Evolutionary conservation across 2,797 vertebrate genomes (phyloP), one percentile per base, ranked within the genome.

Genomic region (Liparis tanakae): DNA sequence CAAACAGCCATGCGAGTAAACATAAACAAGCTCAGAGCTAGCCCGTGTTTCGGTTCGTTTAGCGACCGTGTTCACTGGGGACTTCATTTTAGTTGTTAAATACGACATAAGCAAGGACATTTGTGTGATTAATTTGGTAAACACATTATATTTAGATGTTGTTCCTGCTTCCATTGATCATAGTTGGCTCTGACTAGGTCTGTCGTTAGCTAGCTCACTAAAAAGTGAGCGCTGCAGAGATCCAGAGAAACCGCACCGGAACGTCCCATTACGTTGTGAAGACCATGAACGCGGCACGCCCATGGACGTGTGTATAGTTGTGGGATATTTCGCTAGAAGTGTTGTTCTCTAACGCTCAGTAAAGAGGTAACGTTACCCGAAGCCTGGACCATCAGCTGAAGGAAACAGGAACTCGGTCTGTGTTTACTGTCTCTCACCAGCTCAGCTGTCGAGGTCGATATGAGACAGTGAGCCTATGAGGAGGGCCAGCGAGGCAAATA

Each of bases 341-440:
- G 13, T 46, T 6, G 20, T 43, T 55, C 33, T 41, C 39, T 41
- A 4, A 4, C 39, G 39, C 10, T 12, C 10, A 41, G 3, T 41
- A 41, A 41, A 41, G 2, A 41, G 15, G 13, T 41, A 50, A 64
- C 36, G 18, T 34, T 50, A 75, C 86, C 76, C 85, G 39, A 48
- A 60, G 25, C 13, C 43, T 25, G 41, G 50, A 53, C 10, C 7
- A n/a, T 17, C 65, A 73, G 66, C 77, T 53, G 74, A 0, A 10
- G 50, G 54, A 20, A 60, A 2, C 70, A 54, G 84, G 78, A 79
- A 73, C 13, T 61, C 30, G 3, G n/a, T 22, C 22, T n/a, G 9
- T 22, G 68, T 58, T 64, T 34, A 9, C 22, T 30, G 37, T 57
- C 20, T 6, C n/a, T 22, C 43, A 53, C 1, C 37, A 30, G 50